Conservation (phyloP, 2,113 vertebrate genomes). For the Accipiter virgatus region DNA sequence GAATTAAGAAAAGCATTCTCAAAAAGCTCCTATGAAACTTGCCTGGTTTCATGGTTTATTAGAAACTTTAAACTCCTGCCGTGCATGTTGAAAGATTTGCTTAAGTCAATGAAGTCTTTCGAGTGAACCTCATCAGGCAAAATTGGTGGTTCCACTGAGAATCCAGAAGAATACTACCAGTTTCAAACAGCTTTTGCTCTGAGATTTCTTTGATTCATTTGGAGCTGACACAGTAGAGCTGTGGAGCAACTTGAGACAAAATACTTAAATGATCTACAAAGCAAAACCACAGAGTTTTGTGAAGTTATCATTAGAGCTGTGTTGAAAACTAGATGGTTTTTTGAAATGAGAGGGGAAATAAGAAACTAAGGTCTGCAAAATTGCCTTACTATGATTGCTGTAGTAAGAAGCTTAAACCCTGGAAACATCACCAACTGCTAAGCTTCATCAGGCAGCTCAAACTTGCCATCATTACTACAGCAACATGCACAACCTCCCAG, state of each 20-base stretch:
- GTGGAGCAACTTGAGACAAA: conserved; percentile 29
- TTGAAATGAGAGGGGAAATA: conserved; percentile 9
- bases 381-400: not conserved
- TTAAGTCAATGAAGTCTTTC: conserved; percentile 8
- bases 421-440: not conserved
- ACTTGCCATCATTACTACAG: not conserved
- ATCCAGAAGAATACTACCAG: not conserved
- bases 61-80: conserved; percentile 30
- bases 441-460: not conserved
- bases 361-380: not conserved
- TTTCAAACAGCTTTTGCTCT: conserved; percentile 29
- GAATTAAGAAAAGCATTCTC: conserved; percentile 2
- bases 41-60: conserved; percentile 48
- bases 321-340: conserved; percentile 48
- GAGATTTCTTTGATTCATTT: conserved; percentile 41
- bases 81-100: conserved; percentile 44
- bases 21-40: not conserved
- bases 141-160: conserved; percentile 42
- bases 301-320: conserved; percentile 42
- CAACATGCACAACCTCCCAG: not conserved
- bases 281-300: conserved; percentile 48
- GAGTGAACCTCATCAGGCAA: conserved; percentile 30
- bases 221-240: conserved; percentile 23
- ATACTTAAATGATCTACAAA: conserved; percentile 41
- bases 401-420: not conserved